A percentile compares a stretch with the other conserved stretches of the same genome.
These are phyloP conservation scores for Dasypolia templi DNA, from an alignment of 2,888 invertebrate genomes.

Conservation along the genomic window DNA sequence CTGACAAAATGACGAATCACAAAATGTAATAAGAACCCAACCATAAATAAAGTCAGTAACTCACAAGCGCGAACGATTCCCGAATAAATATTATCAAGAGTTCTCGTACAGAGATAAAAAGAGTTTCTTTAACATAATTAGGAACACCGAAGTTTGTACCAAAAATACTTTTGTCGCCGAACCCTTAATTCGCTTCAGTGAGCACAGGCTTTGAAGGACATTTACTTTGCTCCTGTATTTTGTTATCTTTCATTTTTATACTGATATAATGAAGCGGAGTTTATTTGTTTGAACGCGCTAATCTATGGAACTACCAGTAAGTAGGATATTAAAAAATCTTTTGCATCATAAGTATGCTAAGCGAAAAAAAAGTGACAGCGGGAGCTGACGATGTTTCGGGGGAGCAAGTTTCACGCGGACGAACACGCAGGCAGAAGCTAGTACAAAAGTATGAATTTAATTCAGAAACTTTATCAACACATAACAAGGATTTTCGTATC, in stretches of 20 bases:
- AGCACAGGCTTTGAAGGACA: slow-evolving; percentile 36
- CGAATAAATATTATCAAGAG: slow-evolving; percentile 43
- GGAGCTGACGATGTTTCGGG: background rate
- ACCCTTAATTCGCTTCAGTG: slow-evolving; percentile 49
- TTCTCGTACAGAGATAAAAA: slow-evolving; percentile 44
- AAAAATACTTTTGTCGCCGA: slow-evolving; percentile 40
- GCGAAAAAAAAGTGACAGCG: background rate
- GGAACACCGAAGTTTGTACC: slow-evolving; percentile 50
- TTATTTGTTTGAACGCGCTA: background rate
- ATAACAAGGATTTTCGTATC: slow-evolving; percentile 42
- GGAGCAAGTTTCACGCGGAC: background rate
- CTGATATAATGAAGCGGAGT: background rate
- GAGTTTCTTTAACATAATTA: slow-evolving; percentile 57
- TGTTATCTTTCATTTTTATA: slow-evolving; percentile 42
- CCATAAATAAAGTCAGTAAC: slow-evolving; percentile 28
- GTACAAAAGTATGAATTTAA: slow-evolving; percentile 61
- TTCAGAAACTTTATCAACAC: slow-evolving; percentile 65
- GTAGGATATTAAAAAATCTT: background rate
- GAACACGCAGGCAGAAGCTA: background rate
- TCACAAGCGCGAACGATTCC: slow-evolving; percentile 34
- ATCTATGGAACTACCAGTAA: too few species aligned
- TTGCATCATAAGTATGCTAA: background rate
- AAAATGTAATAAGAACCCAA: slow-evolving; percentile 9
- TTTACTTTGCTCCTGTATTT: slow-evolving; percentile 56
- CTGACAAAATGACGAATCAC: background rate